Evolutionary conservation across 2,113 vertebrate genomes (phyloP).

Genomic region (Xenopus borealis): DNA sequence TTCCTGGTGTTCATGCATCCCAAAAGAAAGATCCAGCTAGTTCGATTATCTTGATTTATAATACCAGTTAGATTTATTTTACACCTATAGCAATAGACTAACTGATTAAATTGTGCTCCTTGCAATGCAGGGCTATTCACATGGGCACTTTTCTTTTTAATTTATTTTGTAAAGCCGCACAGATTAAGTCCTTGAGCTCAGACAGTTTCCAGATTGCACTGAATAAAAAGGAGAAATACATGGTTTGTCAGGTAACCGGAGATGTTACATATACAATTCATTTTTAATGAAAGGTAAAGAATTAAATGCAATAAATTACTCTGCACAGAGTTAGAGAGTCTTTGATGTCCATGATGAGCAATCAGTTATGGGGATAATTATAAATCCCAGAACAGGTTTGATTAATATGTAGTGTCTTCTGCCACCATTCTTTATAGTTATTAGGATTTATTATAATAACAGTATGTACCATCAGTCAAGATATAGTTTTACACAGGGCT

Average conservation of each 20-base stretch:
- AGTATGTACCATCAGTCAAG: no score
- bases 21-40: background rate
- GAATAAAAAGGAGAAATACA: slow-evolving; percentile 15
- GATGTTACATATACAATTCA: background rate
- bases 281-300: background rate
- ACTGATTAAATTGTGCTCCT: slow-evolving; percentile 23
- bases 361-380: background rate
- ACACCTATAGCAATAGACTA: slow-evolving; percentile 18
- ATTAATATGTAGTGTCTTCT: background rate
- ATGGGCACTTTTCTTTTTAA: slow-evolving; percentile 23
- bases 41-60: slow-evolving; percentile 26
- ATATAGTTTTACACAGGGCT: no score
- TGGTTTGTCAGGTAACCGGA: slow-evolving; percentile 9
- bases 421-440: background rate
- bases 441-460: background rate
- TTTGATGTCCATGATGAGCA: background rate
- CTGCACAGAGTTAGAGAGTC: background rate
- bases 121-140: slow-evolving; percentile 22
- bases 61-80: slow-evolving; percentile 12
- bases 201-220: slow-evolving; percentile 26
- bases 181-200: slow-evolving; percentile 31
- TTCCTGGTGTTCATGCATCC: background rate
- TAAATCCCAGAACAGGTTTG: background rate
- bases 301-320: background rate
- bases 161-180: slow-evolving; percentile 32